phyloP scores from a whole-genome alignment of 2,888 invertebrate genomes.

The Entomobrya multifasciata region DNA sequence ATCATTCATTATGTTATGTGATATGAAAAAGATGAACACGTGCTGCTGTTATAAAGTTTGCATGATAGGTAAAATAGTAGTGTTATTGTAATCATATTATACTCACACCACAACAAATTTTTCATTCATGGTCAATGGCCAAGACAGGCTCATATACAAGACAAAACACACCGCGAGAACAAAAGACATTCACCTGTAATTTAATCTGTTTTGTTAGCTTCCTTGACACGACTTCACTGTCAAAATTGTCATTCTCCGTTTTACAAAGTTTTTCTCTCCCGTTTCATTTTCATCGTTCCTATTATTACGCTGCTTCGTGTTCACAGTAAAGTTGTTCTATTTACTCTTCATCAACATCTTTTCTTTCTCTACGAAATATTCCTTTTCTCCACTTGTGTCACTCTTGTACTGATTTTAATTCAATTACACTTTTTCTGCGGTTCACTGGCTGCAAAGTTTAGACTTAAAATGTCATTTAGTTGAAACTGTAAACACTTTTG shows the following conservation, averaged over 20 bases:
- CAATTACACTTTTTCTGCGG: conserved; percentile 23
- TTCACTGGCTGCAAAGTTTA: conserved; percentile 2
- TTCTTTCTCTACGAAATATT: no score
- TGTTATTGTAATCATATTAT: conserved; percentile 5
- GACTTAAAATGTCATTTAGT: no score
- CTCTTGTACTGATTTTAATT: conserved; percentile 35
- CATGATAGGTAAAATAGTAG: no score
- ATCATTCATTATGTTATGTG: no score
- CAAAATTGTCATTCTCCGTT: neutral
- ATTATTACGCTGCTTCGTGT: neutral
- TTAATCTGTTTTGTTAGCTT: conserved; percentile 1
- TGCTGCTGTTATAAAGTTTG: no score
- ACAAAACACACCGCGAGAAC: conserved; percentile 10
- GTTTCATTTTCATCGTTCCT: neutral
- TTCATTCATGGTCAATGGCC: neutral
- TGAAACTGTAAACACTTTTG: no score
- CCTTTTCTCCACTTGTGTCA: conserved; percentile 7
- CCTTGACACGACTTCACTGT: conserved; percentile 19
- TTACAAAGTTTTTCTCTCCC: neutral
- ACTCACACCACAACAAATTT: neutral
- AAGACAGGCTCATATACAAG: no score
- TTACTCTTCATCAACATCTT: neutral
- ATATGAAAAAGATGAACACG: no score
- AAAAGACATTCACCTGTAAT: conserved; percentile 40
- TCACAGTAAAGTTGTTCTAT: neutral